These are phyloP conservation scores for Eupeodes latifasciatus DNA, from an alignment of 2,888 invertebrate genomes.

Conservation along the genomic window DNA sequence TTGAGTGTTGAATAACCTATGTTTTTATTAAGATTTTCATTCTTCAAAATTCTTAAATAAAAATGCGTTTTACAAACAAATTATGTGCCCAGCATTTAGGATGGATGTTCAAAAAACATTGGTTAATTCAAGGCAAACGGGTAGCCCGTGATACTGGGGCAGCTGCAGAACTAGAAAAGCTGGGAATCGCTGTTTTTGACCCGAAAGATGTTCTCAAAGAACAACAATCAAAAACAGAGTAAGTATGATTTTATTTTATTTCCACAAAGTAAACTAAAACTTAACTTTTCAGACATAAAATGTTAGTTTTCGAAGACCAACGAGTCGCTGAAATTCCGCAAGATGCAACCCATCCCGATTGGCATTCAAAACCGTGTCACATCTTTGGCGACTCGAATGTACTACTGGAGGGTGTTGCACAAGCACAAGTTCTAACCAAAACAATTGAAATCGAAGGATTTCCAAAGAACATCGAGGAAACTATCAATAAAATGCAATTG, in stretches of 20 bases:
- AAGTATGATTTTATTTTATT: neutral
- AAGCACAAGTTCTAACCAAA: constrained; percentile 93
- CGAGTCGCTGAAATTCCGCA: constrained; percentile 80
- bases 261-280: neutral
- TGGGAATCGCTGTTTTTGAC: constrained; percentile 87
- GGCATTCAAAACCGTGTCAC: constrained; percentile 86
- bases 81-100: constrained; percentile 89
- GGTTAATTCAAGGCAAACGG: constrained; percentile 88
- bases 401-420: constrained; percentile 89
- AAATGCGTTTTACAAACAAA: constrained; percentile 88
- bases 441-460: constrained; percentile 87
- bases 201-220: constrained; percentile 86
- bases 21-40: constrained; percentile 12
- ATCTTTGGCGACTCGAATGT: constrained; percentile 87
- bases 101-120: constrained; percentile 89
- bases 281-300: constrained; percentile 15
- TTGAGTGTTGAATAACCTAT: constrained; percentile 44
- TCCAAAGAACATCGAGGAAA: constrained; percentile 86
- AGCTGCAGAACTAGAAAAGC: constrained; percentile 85
- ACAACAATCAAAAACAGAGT: neutral
- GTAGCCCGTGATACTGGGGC: constrained; percentile 86
- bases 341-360: constrained; percentile 88
- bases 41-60: neutral
- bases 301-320: constrained; percentile 5
- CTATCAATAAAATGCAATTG: constrained; percentile 84